phyloP scores from a whole-genome alignment of 2,797 vertebrate genomes.

The Danio choprae region DNA sequence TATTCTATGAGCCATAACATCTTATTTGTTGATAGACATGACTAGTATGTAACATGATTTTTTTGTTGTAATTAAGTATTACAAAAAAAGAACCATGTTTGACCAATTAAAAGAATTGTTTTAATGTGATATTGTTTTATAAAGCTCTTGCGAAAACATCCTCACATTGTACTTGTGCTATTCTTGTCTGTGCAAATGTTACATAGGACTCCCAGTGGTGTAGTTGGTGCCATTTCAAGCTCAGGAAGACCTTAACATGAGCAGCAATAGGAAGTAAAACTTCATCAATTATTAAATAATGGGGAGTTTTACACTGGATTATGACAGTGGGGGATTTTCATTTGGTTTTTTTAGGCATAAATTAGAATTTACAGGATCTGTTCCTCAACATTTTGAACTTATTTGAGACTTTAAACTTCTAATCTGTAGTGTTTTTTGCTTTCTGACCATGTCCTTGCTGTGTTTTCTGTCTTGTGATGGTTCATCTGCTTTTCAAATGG shows the following conservation, averaged over 20 bases:
- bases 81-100: not conserved
- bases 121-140: slow-evolving; percentile 10
- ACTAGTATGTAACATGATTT: not conserved
- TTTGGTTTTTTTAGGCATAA: not conserved
- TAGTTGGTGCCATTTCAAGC: not conserved
- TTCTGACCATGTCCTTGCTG: not conserved
- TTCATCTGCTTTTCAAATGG: not conserved
- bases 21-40: slow-evolving; percentile 2
- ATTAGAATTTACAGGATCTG: not conserved
- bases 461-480: slow-evolving; percentile 14
- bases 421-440: slow-evolving; percentile 5
- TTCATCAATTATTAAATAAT: not conserved
- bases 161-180: not conserved
- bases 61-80: not conserved
- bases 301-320: not conserved
- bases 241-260: slow-evolving; percentile 18
- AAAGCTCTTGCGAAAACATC: not conserved
- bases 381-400: not conserved
- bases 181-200: slow-evolving; percentile 4
- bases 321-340: not conserved
- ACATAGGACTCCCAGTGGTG: not conserved
- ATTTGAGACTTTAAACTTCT: not conserved
- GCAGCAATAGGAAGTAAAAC: slow-evolving; percentile 12
- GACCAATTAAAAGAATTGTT: not conserved
- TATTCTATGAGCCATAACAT: slow-evolving; percentile 10